Base-by-base conservation (phyloP, 1,140 invertebrate species). In the Arctopsyche grandis region DNA sequence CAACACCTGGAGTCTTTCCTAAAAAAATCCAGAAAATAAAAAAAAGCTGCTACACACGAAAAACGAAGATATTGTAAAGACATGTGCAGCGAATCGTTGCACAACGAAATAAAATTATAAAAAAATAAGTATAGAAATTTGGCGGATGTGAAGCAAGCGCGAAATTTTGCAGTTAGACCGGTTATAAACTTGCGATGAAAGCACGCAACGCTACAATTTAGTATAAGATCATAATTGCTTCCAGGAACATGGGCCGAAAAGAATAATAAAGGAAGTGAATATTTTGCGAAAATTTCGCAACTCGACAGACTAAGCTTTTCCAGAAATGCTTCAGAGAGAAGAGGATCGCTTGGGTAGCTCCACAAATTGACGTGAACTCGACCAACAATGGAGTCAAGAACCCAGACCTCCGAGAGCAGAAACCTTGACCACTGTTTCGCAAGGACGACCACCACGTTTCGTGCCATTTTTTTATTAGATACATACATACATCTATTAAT, bases 401-500 rank as follows among this genome's bases (percentile, higher is more conserved):
- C 12, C 10, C 12, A 52, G 48, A 52, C 48, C 48, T 52, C 48
- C 10, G 16, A 52, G 48, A 66, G 10, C 7, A 44, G 29, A 70
- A 70, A 43, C 69, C 69, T 70, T 70, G 69, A 70, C 69, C 69
- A 26, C 12, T 9, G 29, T 22, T 44, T 44, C 21, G 24, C 69
- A 70, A 70, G 69, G 69, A 21, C 69, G 69, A 14, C 10, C 48
- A 52, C 48, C 3, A 10, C 16, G 16, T 70, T 70, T 38, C 29
- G 19, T 66, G 19, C 19, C 5, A 26, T 66, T 66, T 66, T 66
- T 38, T 38, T 38, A 38, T 38, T 38, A 38, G n/a, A n/a, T n/a
- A n/a, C n/a, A n/a, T n/a, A n/a, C n/a, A n/a, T 21, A 16, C 63
- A 66, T 66, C 24, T 24, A 66, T 66, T 4, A 3, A 21, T 24